Evolutionary conservation across 2,113 vertebrate species (phyloP), one percentile per base, ranked within the genome.

Genomic region (Penelope pileata): DNA sequence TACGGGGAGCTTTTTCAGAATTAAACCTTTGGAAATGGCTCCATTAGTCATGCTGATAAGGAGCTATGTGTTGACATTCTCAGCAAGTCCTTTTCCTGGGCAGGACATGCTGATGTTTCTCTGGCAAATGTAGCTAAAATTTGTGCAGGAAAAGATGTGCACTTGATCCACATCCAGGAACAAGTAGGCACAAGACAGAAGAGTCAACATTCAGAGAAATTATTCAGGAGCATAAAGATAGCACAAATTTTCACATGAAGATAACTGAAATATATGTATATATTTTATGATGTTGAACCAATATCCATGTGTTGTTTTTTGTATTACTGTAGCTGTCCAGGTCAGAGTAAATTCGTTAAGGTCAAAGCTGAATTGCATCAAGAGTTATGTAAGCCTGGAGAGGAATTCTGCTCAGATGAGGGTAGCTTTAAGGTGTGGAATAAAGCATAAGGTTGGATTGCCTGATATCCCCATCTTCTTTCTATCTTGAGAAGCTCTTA

Each of bases 21-120:
- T 60, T 22, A 85, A 91, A 45, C 79, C 12, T 78, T 90, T 93
- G 68, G 51, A 83, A 91, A 67, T 81, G 64, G 75, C 67, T 83
- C 67, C 56, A 4, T 86, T 91, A 62, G 51, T 88, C 51, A 80
- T 68, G 76, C 62, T 60, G 91, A 88, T 91, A 83, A 83, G 68
- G 54, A 96, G 47, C 51, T 83, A 34, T 13, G 76, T 74, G 73
- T 24, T 86, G 90, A 40, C 45, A 1, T 73, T 91, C 76, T 75
- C 6, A 6, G 51, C 59, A 40, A 86, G 56, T 93, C 60, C 26
- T 73, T 78, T 91, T 88, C 76, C 76, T 70, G 73, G 51, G 50
- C 68, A 51, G 90, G 86, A 94, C 90, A 60, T 60, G 72, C 88
- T 86, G 94, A 86, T 96, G 85, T 93, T 93, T 88, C 63, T 83